A percentile compares a stretch with the other conserved stretches of the same genome.
These are phyloP conservation scores for Haemorhous mexicanus DNA, from an alignment of 2,113 vertebrate genomes.

Conservation along the genomic window DNA sequence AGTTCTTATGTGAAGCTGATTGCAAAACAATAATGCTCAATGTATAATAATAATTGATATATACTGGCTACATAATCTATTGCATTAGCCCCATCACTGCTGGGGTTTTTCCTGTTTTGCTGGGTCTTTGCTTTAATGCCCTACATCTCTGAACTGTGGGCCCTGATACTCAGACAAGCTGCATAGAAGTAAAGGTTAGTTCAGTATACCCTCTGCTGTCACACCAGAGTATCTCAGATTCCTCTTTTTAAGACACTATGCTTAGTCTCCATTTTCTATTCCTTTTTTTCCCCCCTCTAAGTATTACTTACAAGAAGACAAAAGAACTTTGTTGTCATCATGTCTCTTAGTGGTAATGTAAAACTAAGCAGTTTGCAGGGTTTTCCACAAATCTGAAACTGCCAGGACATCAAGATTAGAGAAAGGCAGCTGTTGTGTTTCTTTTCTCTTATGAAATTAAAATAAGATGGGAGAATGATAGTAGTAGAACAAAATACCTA, in stretches of 20 bases:
- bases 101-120: not conserved
- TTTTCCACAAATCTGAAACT: not conserved
- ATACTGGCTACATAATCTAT: not conserved
- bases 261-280: not conserved
- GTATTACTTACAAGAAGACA: not conserved
- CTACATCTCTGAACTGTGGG: not conserved
- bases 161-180: not conserved
- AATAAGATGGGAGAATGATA: not conserved
- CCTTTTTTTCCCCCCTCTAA: fast-evolving
- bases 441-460: not conserved
- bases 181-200: not conserved
- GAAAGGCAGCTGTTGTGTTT: not conserved
- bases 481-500: not conserved
- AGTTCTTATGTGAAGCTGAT: not conserved
- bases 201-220: not conserved
- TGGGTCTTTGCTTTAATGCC: not conserved
- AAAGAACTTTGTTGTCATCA: not conserved
- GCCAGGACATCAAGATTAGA: not conserved
- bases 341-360: not conserved
- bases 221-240: not conserved
- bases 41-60: not conserved
- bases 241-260: not conserved
- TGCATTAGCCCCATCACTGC: not conserved
- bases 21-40: not conserved
- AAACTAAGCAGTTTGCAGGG: not conserved